These are phyloP conservation scores for Hoplostethus mediterraneus DNA, from an alignment of 2,797 vertebrate genomes.

Conservation along the genomic window DNA sequence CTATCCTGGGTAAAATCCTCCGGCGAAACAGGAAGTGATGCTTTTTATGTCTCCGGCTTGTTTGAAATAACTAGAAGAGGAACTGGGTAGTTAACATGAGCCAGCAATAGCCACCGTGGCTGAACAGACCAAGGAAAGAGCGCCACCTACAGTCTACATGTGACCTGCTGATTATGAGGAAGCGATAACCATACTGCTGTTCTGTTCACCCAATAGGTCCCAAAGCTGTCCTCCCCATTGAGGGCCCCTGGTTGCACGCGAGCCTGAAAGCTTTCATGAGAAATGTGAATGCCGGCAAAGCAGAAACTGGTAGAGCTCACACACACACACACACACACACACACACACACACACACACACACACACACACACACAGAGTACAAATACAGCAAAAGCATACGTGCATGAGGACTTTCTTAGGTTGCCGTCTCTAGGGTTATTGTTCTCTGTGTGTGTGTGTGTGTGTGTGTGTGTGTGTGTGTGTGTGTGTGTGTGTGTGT, in stretches of 20 bases:
- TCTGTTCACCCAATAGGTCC: constrained; percentile 60
- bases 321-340: background rate
- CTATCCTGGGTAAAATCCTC: too few relatives aligned
- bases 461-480: background rate
- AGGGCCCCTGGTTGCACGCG: constrained; percentile 75
- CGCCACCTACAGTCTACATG: constrained; percentile 7
- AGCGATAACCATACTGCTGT: background rate
- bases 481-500: background rate
- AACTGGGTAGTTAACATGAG: constrained; percentile 27
- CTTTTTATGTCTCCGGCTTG: background rate
- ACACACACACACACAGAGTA: background rate
- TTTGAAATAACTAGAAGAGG: background rate
- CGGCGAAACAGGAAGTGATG: too few relatives aligned
- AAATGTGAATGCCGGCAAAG: constrained; percentile 77
- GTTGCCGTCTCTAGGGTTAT: background rate
- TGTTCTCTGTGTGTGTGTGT: background rate
- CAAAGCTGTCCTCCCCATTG: constrained; percentile 74
- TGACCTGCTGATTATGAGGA: background rate
- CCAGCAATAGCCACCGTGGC: constrained; percentile 6
- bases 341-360: background rate
- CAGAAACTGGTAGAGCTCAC: constrained; percentile 70
- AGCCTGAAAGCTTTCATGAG: constrained; percentile 79
- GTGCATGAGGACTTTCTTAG: background rate
- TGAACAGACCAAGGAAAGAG: constrained; percentile 40
- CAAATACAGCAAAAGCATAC: background rate